Evolutionary conservation across 2,888 invertebrate genomes (phyloP).

Genomic region (Exocentrus adspersus): DNA sequence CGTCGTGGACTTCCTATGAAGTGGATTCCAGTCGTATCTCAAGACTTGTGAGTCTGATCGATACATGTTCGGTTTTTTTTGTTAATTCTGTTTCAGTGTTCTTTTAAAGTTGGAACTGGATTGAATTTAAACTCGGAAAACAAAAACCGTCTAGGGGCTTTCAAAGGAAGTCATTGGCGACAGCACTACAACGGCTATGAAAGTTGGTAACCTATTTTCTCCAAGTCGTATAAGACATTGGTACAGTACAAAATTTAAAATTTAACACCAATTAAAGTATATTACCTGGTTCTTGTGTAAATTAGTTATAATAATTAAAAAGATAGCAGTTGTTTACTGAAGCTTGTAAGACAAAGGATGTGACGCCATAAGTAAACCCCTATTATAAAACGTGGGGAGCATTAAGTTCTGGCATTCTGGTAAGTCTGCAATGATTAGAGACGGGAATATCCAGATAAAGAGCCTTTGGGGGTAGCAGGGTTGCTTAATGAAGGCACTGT

Average conservation of each 20-base stretch:
- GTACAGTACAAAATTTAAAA: background rate
- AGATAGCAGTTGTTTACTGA: no score
- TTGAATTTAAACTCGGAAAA: slow-evolving; percentile 16
- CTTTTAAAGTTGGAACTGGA: slow-evolving; percentile 7
- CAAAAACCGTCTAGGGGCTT: background rate
- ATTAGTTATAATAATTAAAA: no score
- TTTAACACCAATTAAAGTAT: no score
- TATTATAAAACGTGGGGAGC: slow-evolving; percentile 14
- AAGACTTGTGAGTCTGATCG: slow-evolving; percentile 4
- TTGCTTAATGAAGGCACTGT: slow-evolving; percentile 27
- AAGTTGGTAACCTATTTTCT: background rate
- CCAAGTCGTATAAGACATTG: background rate
- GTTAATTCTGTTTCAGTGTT: slow-evolving; percentile 8
- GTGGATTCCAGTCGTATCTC: slow-evolving; percentile 9
- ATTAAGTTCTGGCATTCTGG: slow-evolving; percentile 6
- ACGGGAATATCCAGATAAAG: slow-evolving; percentile 19
- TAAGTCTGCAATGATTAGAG: slow-evolving; percentile 25
- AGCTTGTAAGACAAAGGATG: slow-evolving; percentile 6
- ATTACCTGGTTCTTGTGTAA: background rate
- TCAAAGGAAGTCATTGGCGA: background rate
- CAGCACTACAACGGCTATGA: background rate
- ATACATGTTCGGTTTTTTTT: slow-evolving; percentile 10
- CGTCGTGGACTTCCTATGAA: background rate
- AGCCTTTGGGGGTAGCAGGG: slow-evolving; percentile 8
- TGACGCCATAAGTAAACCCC: slow-evolving; percentile 10